phyloP scores from a whole-genome alignment of 2,888 invertebrate species.

The Limnephilus marmoratus region DNA sequence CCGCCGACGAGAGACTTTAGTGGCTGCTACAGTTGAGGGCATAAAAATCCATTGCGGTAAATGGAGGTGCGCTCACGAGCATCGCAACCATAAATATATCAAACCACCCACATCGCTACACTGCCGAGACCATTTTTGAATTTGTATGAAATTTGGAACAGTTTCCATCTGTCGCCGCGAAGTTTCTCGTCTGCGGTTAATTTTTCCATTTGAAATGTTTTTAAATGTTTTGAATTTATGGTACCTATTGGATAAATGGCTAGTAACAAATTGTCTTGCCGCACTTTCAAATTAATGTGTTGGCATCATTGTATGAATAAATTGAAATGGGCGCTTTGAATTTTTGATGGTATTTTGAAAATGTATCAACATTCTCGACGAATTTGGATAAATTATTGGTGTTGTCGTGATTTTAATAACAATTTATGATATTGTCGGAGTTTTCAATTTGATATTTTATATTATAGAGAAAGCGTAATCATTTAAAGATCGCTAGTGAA shows the following conservation, averaged over 20 bases:
- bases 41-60: no score
- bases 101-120: no score
- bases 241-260: slow-evolving; percentile 3
- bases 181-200: no score
- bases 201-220: no score
- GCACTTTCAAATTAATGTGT: slow-evolving; percentile 67
- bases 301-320: slow-evolving; percentile 70
- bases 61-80: no score
- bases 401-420: slow-evolving; percentile 6
- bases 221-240: background rate
- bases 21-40: no score
- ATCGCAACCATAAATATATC: no score
- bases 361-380: slow-evolving; percentile 63
- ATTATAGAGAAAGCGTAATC: background rate
- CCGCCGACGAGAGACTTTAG: no score
- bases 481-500: slow-evolving; percentile 38
- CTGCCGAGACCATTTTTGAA: no score
- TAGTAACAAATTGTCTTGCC: slow-evolving; percentile 52
- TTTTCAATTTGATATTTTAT: slow-evolving; percentile 15
- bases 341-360: slow-evolving; percentile 67
- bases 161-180: no score
- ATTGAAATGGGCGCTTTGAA: slow-evolving; percentile 77
- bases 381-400: slow-evolving; percentile 21
- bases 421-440: slow-evolving; percentile 27
- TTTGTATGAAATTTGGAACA: no score